Evolutionary conservation across 1,140 invertebrate species (phyloP).

Genomic region (Lanistes nyassanus): DNA sequence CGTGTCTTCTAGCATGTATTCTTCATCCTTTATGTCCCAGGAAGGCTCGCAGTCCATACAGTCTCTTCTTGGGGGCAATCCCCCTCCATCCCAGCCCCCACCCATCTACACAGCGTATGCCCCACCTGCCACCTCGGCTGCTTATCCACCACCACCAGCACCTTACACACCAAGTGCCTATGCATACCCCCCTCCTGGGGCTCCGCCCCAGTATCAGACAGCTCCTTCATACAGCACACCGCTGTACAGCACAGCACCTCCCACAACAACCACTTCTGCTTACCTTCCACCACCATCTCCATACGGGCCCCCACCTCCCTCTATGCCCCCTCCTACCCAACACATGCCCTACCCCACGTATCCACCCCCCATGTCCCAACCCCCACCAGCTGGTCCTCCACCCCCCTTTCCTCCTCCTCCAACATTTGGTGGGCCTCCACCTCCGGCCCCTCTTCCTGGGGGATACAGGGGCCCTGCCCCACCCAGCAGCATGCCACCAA

Average conservation of each 20-base stretch:
- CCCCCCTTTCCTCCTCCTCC: slow-evolving; percentile 18
- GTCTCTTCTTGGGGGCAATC: slow-evolving; percentile 46
- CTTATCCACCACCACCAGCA: slow-evolving; percentile 33
- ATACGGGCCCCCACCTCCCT: slow-evolving; percentile 5
- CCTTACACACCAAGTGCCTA: slow-evolving; percentile 27
- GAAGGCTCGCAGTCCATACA: slow-evolving; percentile 60
- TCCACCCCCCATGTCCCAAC: slow-evolving; percentile 18
- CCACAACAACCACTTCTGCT: slow-evolving; percentile 12
- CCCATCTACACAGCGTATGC: slow-evolving; percentile 26
- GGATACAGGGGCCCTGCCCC: slow-evolving; percentile 20
- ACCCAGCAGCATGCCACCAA: slow-evolving; percentile 16
- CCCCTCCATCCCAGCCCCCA: slow-evolving; percentile 20
- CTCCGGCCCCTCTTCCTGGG: slow-evolving; percentile 17
- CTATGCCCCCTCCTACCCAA: background rate
- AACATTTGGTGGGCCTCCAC: slow-evolving; percentile 25
- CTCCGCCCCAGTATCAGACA: slow-evolving; percentile 26
- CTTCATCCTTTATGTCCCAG: slow-evolving; percentile 60
- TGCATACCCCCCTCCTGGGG: slow-evolving; percentile 7
- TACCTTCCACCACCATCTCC: slow-evolving; percentile 24
- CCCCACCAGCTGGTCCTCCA: slow-evolving; percentile 10
- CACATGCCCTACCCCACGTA: slow-evolving; percentile 11
- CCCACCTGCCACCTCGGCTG: slow-evolving; percentile 29
- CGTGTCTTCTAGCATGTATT: slow-evolving; percentile 54
- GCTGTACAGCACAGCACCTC: slow-evolving; percentile 14
- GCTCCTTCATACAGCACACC: slow-evolving; percentile 12